phyloP scores from a whole-genome alignment of 2,113 vertebrate genomes.

The Vanacampus margaritifer region DNA sequence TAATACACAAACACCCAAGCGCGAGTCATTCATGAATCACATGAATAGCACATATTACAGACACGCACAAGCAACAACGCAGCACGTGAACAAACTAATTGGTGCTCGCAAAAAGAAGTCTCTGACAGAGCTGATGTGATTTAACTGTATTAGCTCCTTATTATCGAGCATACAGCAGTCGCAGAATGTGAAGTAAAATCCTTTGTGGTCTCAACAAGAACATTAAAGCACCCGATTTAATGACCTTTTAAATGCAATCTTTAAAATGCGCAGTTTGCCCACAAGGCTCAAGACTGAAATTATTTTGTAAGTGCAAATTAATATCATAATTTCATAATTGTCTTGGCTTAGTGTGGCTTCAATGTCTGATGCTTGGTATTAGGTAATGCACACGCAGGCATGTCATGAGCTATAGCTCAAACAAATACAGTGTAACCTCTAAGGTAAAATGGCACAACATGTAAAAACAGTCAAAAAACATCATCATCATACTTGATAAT shows the following conservation, averaged over 20 bases:
- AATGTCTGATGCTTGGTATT: not conserved
- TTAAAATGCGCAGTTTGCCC: conserved; percentile 15
- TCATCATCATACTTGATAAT: no score
- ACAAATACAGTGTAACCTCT: not conserved
- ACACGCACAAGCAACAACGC: conserved; percentile 1
- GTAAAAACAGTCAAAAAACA: no score
- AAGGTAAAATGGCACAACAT: not conserved
- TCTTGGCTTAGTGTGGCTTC: not conserved
- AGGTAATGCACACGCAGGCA: not conserved
- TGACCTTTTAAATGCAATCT: conserved; percentile 29
- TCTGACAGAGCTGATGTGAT: conserved; percentile 36
- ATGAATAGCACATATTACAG: not conserved
- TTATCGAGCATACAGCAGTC: conserved; percentile 50
- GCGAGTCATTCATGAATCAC: not conserved
- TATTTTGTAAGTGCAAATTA: not conserved
- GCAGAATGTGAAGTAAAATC: conserved; percentile 52
- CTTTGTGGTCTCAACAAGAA: conserved; percentile 48
- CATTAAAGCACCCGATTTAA: conserved; percentile 32
- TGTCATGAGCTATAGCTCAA: not conserved
- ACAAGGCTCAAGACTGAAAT: conserved; percentile 5
- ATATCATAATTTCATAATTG: not conserved
- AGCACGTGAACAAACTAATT: conserved; percentile 22
- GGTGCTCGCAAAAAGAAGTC: not conserved
- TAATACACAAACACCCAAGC: not conserved
- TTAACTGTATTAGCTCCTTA: conserved; percentile 47